Conservation (phyloP, 2,888 invertebrate genomes). For the Sphinx pinastri region DNA sequence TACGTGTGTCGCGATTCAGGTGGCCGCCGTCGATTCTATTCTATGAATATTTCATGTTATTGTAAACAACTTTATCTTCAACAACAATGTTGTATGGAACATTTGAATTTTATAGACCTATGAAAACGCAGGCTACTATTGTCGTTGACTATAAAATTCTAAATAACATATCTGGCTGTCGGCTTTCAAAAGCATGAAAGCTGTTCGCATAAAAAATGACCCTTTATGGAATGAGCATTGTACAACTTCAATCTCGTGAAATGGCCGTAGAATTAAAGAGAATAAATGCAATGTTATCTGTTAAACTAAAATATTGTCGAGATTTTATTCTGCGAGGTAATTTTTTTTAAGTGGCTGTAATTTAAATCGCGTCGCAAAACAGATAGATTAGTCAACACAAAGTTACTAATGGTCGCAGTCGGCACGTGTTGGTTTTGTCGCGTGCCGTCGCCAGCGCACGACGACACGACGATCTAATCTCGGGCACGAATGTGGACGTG, state of each 20-base stretch:
- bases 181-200: conserved; percentile 20
- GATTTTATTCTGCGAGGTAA: conserved; percentile 26
- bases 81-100: conserved; percentile 69
- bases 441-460: conserved; percentile 69
- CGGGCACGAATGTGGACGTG: conserved; percentile 74
- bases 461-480: conserved; percentile 66
- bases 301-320: neutral
- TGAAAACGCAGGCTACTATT: conserved; percentile 53
- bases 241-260: conserved; percentile 11
- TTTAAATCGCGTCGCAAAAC: conserved; percentile 48
- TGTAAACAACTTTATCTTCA: conserved; percentile 74
- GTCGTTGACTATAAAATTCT: conserved; percentile 48
- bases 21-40: conserved; percentile 65
- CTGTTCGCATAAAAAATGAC: conserved; percentile 21
- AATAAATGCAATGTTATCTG: neutral
- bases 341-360: conserved; percentile 46
- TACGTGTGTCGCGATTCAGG: conserved; percentile 56
- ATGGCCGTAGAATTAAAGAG: neutral
- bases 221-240: conserved; percentile 12
- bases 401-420: conserved; percentile 56
- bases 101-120: conserved; percentile 67
- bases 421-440: conserved; percentile 68
- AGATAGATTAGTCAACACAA: conserved; percentile 51
- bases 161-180: conserved; percentile 27
- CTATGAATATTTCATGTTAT: conserved; percentile 81